phyloP scores from a whole-genome alignment of 2,113 vertebrate species.

The Megalops atlanticus region DNA sequence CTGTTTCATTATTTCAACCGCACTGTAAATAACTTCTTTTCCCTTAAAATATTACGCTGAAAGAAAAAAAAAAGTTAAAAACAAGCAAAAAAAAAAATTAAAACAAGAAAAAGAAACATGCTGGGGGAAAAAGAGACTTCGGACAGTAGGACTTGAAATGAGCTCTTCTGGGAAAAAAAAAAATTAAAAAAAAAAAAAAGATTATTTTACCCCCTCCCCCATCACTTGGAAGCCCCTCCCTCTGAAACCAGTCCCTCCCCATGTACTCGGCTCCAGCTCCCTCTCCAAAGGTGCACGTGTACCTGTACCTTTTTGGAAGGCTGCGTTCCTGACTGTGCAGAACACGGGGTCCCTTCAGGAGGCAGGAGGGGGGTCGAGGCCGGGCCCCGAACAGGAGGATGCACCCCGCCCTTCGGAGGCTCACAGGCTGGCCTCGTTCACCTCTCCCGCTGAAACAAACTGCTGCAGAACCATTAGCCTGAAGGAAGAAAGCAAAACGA shows the following conservation, averaged over 20 bases:
- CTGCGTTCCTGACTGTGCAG: constrained; percentile 24
- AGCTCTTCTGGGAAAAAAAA: constrained; percentile 83
- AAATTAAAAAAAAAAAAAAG: constrained; percentile 53
- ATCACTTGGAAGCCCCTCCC: constrained; percentile 37
- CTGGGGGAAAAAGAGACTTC: constrained; percentile 73
- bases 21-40: constrained; percentile 97
- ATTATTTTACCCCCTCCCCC: constrained; percentile 75
- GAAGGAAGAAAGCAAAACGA: background rate
- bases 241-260: constrained; percentile 10
- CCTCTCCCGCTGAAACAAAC: constrained; percentile 12
- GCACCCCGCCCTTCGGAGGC: constrained; percentile 18
- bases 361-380: background rate
- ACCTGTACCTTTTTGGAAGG: constrained; percentile 8
- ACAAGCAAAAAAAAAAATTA: constrained; percentile 73
- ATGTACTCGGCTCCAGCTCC: background rate
- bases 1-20: constrained; percentile 98
- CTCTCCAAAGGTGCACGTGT: background rate
- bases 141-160: constrained; percentile 76
- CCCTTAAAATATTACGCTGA: constrained; percentile 74
- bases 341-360: background rate
- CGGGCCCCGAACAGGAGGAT: background rate
- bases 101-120: constrained; percentile 71
- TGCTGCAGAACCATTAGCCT: constrained; percentile 2
- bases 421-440: constrained; percentile 2
- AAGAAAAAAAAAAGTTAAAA: constrained; percentile 62